Conservation (phyloP, 2,113 vertebrate species). For the Marcusenius ussheri region DNA sequence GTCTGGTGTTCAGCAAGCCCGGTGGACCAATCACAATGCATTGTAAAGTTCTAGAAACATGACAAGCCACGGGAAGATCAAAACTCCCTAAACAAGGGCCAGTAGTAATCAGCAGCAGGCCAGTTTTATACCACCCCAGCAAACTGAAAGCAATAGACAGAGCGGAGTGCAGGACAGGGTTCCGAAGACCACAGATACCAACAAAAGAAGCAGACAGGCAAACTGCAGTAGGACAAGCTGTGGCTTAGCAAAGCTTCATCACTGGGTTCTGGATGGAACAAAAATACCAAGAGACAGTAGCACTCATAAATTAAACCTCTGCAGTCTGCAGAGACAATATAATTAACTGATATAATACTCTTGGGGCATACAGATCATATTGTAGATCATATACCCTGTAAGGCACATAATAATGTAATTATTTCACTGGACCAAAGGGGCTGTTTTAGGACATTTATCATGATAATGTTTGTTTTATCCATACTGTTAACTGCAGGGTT, state of each 20-base stretch:
- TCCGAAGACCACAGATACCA: not conserved
- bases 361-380: not conserved
- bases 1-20: not conserved
- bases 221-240: not conserved
- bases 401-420: constrained; percentile 7
- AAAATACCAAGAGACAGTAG: not conserved
- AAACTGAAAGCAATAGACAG: not conserved
- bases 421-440: not conserved
- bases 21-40: not conserved
- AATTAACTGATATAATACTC: constrained; percentile 14
- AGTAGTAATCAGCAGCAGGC: not conserved
- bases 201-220: not conserved
- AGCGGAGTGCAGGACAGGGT: not conserved
- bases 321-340: constrained; percentile 9
- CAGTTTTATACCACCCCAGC: not conserved
- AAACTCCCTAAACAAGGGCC: not conserved
- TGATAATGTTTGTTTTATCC: not conserved
- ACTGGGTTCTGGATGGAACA: not conserved
- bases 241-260: not conserved
- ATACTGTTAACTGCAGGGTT: not conserved
- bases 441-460: constrained; percentile 3
- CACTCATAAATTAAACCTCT: constrained; percentile 6
- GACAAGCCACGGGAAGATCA: not conserved
- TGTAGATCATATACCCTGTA: constrained; percentile 3
- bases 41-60: not conserved